A percentile compares a stretch with the other conserved stretches of the same genome.
Evolutionary conservation across 2,113 vertebrate genomes (phyloP).

Genomic region (Ictalurus punctatus): DNA sequence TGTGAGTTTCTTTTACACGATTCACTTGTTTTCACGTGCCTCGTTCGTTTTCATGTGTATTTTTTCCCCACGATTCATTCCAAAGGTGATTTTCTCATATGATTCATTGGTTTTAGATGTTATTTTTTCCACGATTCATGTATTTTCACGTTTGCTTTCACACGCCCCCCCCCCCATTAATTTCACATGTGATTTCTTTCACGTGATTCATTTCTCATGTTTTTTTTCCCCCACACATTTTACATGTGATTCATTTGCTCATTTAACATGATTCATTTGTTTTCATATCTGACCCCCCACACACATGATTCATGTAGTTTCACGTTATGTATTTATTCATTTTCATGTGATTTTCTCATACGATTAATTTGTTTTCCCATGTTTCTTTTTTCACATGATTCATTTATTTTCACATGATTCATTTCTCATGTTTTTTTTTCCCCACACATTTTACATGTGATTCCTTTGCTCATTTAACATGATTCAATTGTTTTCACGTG

Average conservation of each 20-base stretch:
- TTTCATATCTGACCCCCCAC: neutral
- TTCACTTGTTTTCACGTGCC: neutral
- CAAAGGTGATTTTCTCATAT: neutral
- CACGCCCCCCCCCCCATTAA: no score
- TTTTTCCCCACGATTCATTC: neutral
- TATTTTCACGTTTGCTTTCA: no score
- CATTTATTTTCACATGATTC: neutral
- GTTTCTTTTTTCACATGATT: neutral
- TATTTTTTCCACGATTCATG: neutral
- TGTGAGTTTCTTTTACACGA: neutral
- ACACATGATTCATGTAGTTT: no score
- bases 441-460: neutral
- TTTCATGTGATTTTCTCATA: neutral
- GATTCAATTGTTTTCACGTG: neutral
- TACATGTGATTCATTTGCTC: neutral
- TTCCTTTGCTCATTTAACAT: neutral
- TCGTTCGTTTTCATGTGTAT: neutral
- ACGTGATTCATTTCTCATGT: neutral
- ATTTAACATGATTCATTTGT: neutral
- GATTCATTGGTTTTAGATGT: neutral
- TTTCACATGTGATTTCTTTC: neutral
- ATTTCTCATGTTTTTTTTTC: neutral
- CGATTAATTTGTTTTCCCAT: neutral
- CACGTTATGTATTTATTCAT: neutral
- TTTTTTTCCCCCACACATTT: neutral